These are phyloP conservation scores for Sinosuthora webbiana DNA, from an alignment of 2,113 vertebrate genomes.

Conservation along the genomic window DNA sequence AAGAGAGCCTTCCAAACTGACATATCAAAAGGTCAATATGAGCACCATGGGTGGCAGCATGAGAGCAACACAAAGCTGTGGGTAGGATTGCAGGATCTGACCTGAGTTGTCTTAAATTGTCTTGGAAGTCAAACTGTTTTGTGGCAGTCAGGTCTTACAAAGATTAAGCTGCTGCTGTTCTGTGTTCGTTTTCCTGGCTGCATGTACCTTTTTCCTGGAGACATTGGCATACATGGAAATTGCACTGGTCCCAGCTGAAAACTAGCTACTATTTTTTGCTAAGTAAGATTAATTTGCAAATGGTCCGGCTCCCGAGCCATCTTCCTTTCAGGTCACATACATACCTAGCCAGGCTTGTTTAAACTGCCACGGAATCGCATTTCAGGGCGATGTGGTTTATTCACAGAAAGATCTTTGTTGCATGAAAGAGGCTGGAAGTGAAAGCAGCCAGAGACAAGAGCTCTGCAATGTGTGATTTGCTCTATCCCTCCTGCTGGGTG, in stretches of 20 bases:
- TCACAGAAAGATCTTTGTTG: not conserved
- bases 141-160: not conserved
- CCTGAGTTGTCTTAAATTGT: not conserved
- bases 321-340: not conserved
- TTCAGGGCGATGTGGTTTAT: not conserved
- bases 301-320: not conserved
- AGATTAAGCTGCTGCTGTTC: not conserved
- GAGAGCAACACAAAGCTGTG: not conserved
- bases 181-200: not conserved
- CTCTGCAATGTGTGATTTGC: not conserved
- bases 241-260: not conserved
- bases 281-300: not conserved
- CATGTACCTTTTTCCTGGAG: not conserved
- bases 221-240: not conserved
- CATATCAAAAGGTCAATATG: not conserved
- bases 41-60: not conserved
- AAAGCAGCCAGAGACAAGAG: not conserved
- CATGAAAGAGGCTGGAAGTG: not conserved
- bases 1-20: not conserved
- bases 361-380: not conserved
- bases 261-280: not conserved
- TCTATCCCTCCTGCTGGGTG: not conserved
- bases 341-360: not conserved
- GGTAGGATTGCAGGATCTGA: not conserved
- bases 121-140: not conserved